These are phyloP conservation scores for Vireo griseus DNA, from an alignment of 2,797 vertebrate genomes.

Conservation along the genomic window DNA sequence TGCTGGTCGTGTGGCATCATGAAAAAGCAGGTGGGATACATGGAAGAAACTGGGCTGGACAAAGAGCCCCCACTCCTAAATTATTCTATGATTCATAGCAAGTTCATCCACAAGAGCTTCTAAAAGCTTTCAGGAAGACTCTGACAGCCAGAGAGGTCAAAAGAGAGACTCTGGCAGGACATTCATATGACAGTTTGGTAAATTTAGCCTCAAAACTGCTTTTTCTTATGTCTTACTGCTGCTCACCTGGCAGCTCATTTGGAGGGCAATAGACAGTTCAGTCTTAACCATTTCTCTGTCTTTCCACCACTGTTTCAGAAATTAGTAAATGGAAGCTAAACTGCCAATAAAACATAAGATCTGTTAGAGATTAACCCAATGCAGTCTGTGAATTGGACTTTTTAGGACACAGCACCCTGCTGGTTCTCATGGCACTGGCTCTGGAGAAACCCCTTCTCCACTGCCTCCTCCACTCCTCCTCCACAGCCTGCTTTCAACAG, in stretches of 20 bases:
- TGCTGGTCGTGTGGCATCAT: not conserved
- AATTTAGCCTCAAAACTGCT: not conserved
- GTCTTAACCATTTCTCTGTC: not conserved
- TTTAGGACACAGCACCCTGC: not conserved
- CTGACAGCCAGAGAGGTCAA: not conserved
- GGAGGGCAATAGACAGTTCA: not conserved
- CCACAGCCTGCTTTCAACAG: not conserved
- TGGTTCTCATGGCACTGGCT: not conserved
- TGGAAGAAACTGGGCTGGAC: not conserved
- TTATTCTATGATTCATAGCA: not conserved
- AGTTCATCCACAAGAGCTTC: not conserved
- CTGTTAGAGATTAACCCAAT: not conserved
- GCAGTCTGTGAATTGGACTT: not conserved
- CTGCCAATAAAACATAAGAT: not conserved
- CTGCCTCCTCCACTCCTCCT: not conserved
- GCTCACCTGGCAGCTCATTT: not conserved
- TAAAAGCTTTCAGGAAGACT: not conserved
- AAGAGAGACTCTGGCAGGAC: not conserved
- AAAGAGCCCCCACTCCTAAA: not conserved
- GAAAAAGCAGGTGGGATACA: not conserved
- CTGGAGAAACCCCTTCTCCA: not conserved
- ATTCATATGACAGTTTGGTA: not conserved
- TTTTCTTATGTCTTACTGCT: not conserved
- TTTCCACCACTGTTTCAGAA: not conserved
- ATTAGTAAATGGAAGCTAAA: not conserved